phyloP scores from a whole-genome alignment of 2,113 vertebrate genomes.

The Bettongia penicillata region DNA sequence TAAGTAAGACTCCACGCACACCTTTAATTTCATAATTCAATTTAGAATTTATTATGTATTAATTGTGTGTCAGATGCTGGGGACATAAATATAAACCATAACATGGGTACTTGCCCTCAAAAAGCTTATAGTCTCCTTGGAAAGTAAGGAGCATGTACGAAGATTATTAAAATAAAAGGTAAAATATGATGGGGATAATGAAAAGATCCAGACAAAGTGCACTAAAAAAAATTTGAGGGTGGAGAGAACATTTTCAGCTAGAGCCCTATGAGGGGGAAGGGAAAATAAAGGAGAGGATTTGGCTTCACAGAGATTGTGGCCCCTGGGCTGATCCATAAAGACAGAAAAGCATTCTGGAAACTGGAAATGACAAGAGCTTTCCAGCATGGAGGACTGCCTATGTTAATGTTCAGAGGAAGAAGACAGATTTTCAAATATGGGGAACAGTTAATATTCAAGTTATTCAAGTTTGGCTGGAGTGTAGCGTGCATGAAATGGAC shows the following conservation, averaged over 20 bases:
- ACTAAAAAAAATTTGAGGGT: not conserved
- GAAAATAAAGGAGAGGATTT: not conserved
- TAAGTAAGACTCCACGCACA: not conserved
- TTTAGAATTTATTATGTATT: not conserved
- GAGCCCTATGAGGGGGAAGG: not conserved
- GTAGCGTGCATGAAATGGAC: not conserved
- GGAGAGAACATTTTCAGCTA: not conserved
- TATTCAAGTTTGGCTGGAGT: not conserved
- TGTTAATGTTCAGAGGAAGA: not conserved
- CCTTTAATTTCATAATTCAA: not conserved
- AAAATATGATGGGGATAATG: not conserved
- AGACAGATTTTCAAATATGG: not conserved
- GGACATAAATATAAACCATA: not conserved
- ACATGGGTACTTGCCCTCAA: not conserved
- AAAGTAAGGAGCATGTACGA: not conserved
- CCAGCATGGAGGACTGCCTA: not conserved
- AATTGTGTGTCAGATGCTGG: not conserved
- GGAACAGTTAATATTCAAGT: not conserved
- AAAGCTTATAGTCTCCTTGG: not conserved
- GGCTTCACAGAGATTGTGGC: not conserved
- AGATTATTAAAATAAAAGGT: not conserved
- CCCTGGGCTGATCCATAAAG: not conserved
- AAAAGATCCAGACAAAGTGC: not conserved
- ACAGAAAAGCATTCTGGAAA: not conserved
- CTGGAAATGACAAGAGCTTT: not conserved